These are phyloP conservation scores for Actenoides hombroni DNA, from an alignment of 2,113 vertebrate genomes.

Conservation along the genomic window DNA sequence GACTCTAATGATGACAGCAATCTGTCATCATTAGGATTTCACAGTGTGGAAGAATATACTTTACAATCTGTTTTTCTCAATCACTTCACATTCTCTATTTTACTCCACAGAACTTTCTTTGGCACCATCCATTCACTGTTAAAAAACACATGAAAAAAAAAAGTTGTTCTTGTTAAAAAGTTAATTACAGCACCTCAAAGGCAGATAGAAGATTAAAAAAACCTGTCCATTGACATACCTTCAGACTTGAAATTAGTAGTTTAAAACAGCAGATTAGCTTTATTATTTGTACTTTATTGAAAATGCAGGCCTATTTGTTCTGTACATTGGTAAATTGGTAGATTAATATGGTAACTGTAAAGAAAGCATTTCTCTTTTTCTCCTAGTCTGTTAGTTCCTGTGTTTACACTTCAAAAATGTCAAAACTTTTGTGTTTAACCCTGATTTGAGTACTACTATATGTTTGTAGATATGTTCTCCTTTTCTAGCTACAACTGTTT, in stretches of 20 bases:
- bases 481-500: not conserved
- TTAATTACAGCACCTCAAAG: not conserved
- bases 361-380: not conserved
- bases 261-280: not conserved
- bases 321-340: not conserved
- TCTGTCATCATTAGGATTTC: conserved; percentile 50
- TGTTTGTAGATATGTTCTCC: not conserved
- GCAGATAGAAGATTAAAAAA: not conserved
- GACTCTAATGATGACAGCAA: conserved; percentile 54
- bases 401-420: not conserved
- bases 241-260: not conserved
- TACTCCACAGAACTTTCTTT: not conserved
- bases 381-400: not conserved
- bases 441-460: not conserved
- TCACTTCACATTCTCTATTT: not conserved
- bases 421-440: not conserved
- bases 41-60: conserved; percentile 19
- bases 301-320: not conserved
- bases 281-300: not conserved
- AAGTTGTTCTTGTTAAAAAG: not conserved
- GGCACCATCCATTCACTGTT: not conserved
- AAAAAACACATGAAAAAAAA: not conserved
- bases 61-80: conserved; percentile 51
- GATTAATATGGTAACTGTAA: not conserved
- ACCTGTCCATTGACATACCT: not conserved